phyloP scores from a whole-genome alignment of 1,140 invertebrate genomes.

The Adoxophyes honmai region DNA sequence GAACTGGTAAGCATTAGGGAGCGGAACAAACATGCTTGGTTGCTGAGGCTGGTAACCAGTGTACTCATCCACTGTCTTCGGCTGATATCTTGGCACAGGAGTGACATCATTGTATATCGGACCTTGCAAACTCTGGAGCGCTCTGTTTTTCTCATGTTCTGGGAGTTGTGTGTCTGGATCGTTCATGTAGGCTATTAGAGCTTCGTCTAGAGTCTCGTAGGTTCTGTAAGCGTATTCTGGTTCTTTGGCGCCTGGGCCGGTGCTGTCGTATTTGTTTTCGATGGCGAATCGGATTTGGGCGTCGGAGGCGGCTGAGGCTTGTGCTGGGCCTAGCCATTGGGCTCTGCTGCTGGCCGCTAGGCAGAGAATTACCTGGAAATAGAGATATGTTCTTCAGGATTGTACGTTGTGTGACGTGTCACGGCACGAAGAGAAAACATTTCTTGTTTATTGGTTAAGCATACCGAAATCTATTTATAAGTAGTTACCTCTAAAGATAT shows the following conservation, averaged over 20 bases:
- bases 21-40: neutral
- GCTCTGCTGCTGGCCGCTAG: neutral
- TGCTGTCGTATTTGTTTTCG: conserved; percentile 73
- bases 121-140: conserved; percentile 23
- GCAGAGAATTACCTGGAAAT: conserved; percentile 18
- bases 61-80: conserved; percentile 38
- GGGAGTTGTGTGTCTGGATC: conserved; percentile 62
- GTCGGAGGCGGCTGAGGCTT: conserved; percentile 44
- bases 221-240: conserved; percentile 56
- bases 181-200: conserved; percentile 50
- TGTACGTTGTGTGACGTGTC: too few species aligned
- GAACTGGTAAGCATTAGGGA: too few species aligned
- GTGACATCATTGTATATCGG: conserved; percentile 17
- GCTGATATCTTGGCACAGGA: conserved; percentile 23
- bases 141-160: conserved; percentile 40
- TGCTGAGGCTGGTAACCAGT: conserved; percentile 24
- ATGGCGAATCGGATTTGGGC: conserved; percentile 63
- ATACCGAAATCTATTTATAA: too few species aligned
- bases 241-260: conserved; percentile 61
- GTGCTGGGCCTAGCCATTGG: neutral
- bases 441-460: too few species aligned
- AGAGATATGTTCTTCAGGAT: neutral
- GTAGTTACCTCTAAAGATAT: too few species aligned
- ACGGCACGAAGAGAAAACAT: too few species aligned
- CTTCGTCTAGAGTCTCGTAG: conserved; percentile 57